phyloP scores from a whole-genome alignment of 2,113 vertebrate species.

The Coreoperca whiteheadi region DNA sequence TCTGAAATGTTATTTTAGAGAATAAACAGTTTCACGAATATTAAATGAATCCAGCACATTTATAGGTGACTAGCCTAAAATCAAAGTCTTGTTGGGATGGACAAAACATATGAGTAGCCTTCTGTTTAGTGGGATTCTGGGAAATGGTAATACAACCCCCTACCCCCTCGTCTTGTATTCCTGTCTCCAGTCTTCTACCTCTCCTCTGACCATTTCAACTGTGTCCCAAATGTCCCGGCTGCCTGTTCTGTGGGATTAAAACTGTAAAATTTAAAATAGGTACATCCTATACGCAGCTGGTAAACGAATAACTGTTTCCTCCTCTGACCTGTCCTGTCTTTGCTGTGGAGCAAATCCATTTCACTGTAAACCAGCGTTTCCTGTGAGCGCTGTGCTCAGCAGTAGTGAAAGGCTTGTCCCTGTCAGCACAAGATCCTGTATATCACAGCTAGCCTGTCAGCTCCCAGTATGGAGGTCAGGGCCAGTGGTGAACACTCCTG shows the following conservation, averaged over 20 bases:
- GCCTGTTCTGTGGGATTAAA: constrained; percentile 41
- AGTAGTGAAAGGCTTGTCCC: constrained; percentile 53
- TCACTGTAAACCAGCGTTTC: constrained; percentile 60
- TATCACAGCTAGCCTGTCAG: constrained; percentile 51
- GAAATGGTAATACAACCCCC: constrained; percentile 35
- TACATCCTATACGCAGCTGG: constrained; percentile 54
- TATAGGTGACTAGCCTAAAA: constrained; percentile 39
- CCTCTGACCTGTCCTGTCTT: constrained; percentile 28
- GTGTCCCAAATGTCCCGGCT: constrained; percentile 27
- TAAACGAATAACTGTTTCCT: constrained; percentile 57
- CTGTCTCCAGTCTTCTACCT: constrained; percentile 24
- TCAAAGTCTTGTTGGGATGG: constrained; percentile 50
- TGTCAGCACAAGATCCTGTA: constrained; percentile 57
- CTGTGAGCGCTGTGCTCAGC: constrained; percentile 43
- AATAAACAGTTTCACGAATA: constrained; percentile 18
- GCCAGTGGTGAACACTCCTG: constrained; percentile 47
- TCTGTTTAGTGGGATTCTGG: constrained; percentile 18
- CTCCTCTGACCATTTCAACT: constrained; percentile 38
- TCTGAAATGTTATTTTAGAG: constrained; percentile 29
- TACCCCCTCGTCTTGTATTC: constrained; percentile 36
- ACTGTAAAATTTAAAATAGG: constrained; percentile 46
- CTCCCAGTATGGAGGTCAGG: constrained; percentile 63
- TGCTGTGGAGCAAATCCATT: constrained; percentile 38
- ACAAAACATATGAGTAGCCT: constrained; percentile 63
- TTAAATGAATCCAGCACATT: constrained; percentile 44